Evolutionary conservation across 2,113 vertebrate species (phyloP), one percentile per base, ranked within the genome.

Genomic region (Amphilophus citrinellus): DNA sequence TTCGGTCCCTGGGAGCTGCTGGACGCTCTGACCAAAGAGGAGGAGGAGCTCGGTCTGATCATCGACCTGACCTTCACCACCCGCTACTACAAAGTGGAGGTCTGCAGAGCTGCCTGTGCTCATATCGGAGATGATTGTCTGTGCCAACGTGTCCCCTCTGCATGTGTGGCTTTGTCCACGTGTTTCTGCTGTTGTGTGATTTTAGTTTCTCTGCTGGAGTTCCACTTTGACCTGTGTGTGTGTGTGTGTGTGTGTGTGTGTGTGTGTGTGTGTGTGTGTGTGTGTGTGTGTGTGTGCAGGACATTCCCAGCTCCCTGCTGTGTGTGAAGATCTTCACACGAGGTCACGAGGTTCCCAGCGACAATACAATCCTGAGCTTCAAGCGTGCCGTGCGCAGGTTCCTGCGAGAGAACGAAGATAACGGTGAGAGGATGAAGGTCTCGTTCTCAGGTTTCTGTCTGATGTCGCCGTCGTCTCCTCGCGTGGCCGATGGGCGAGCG

Each of bases 31-130:
- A 76, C 68, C 58, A 92, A 94, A 39, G 94, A 96, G 24, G 88
- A 96, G 3, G 96, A 98, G 61, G 96, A 97, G 2, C 95, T 98
- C 20, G 98, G 97, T 10, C 66, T 98, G 83, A 96, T 98, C 81
- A 96, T 99, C 1, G 98, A 99, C 90, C 95, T 98, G 32, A 98
- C 98, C 0, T 97, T 93, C 86, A 99, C 98, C 17, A 93, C 88
- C 0, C 97, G 97, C 20, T 99, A 98, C 95, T 99, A 98, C 60
- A 80, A 87, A 0, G 91, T 94, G 0, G 86, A 96, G 96, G 98
- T 98, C 37, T 39, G 37, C 37, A 39, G 8, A 39, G 1, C 8
- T 39, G 8, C 8, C 63, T 39, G 8, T 39, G 32, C 5, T 32
- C 5, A 32, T 32, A 3, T 32, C 30, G 30, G 32, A 1, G 4